Base-by-base conservation (phyloP, 2,888 invertebrate genomes). In the Lypha dubia region DNA sequence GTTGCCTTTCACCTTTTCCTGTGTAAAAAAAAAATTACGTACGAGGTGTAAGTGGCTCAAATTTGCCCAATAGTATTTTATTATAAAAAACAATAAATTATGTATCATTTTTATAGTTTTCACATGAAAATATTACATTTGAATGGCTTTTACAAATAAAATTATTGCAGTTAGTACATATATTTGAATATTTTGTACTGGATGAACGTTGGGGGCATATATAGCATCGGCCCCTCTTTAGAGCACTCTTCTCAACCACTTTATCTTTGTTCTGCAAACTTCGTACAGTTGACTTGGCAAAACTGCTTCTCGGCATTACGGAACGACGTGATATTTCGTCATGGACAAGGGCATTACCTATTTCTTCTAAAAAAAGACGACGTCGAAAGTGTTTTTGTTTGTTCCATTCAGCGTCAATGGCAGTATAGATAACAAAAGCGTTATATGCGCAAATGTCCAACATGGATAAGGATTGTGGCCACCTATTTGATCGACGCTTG, bases 381-480 rank as follows among this genome's bases (percentile, higher is more conserved):
- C 24, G 53, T 53, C 53, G 53, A 53, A 53, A 53, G 24, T 53
- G 53, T 24, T 53, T 53, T 53, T 53, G 53, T 24, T 53, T 53
- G 53, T 53, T 53, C 24, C 53, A 24, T 53, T 53, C 24, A 53
- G 24, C 53, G 24, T 53, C 24, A 53, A 53, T 53, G 53, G 15
- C 53, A 53, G 53, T 53, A 53, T 53, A 38, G 13, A 62, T 62
- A 38, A 62, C 62, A 38, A 38, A 62, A 20, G 63, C 63, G 44
- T 63, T 63, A 44, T 63, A 63, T 63, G 63, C 63, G n/a, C 22
- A n/a, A 44, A 46, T 65, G 65, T 65, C 46, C 24, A 65, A 28
- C 65, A 65, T 65, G 46, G 46, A 65, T 28, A 65, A 65, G n/a
- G 65, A 44, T 46, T 46, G 24, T 46, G 65, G 65, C 65, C 65